phyloP scores from a whole-genome alignment of 2,113 vertebrate species.

The Lonchura striata region DNA sequence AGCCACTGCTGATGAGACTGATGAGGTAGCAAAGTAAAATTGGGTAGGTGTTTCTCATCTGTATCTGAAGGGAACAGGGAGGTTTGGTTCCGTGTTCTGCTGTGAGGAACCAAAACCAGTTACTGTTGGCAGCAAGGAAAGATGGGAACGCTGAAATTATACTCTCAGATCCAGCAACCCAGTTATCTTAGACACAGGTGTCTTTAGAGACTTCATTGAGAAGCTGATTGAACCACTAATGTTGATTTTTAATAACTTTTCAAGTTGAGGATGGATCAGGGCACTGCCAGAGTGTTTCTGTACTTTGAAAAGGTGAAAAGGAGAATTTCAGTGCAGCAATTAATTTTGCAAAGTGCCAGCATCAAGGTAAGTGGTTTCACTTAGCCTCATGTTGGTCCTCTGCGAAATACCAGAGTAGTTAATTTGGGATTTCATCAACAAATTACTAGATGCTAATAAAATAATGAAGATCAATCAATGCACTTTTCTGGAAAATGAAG shows the following conservation, averaged over 20 bases:
- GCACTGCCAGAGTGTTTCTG: neutral
- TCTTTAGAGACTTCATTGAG: neutral
- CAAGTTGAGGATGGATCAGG: neutral
- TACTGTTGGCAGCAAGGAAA: neutral
- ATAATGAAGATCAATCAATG: neutral
- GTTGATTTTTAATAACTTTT: constrained; percentile 45
- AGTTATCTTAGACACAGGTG: neutral
- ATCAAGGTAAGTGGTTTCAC: neutral
- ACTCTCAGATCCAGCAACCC: neutral
- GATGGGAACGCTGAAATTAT: neutral
- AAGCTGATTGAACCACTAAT: constrained; percentile 4
- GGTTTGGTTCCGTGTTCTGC: neutral
- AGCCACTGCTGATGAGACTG: neutral
- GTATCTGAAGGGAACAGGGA: neutral
- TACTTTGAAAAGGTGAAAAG: constrained; percentile 38
- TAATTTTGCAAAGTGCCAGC: constrained; percentile 32
- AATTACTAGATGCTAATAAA: constrained; percentile 20
- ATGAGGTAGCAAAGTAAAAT: neutral
- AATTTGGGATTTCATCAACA: constrained; percentile 45
- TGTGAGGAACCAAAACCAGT: neutral
- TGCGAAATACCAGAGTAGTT: neutral
- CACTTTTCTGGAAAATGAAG: neutral
- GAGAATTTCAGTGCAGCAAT: constrained; percentile 15
- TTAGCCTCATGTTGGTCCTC: constrained; percentile 20
- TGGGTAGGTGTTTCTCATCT: neutral